These are phyloP conservation scores for Chloropsis hardwickii DNA, from an alignment of 2,113 vertebrate species.

Conservation along the genomic window DNA sequence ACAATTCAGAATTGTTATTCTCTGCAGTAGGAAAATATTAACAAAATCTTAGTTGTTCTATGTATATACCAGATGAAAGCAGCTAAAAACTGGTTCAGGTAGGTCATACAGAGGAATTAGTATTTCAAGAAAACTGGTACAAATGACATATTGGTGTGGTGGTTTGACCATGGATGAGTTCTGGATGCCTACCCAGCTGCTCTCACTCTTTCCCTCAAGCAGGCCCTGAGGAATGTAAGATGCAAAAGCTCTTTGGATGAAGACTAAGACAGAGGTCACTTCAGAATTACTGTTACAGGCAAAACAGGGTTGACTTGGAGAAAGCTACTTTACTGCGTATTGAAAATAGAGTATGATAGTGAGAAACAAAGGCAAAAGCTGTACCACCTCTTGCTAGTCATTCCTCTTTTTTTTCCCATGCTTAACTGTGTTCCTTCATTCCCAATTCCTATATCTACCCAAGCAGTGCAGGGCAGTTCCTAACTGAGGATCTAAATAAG, in stretches of 20 bases:
- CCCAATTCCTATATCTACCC: neutral
- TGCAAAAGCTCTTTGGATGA: neutral
- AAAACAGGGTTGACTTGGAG: neutral
- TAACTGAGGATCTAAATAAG: neutral
- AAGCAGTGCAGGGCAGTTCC: neutral
- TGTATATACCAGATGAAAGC: neutral
- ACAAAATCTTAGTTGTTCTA: neutral
- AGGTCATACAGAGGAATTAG: neutral
- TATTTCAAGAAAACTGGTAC: neutral
- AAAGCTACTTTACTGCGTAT: neutral
- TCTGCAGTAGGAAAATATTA: neutral
- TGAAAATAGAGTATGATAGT: neutral
- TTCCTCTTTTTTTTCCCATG: neutral
- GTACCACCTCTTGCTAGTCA: neutral
- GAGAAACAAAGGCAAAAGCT: neutral
- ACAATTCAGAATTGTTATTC: neutral
- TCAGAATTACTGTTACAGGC: neutral
- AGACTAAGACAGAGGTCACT: neutral
- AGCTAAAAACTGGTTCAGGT: neutral
- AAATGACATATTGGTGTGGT: neutral
- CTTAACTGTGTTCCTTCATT: neutral
- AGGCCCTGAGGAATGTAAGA: neutral
- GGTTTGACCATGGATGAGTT: neutral
- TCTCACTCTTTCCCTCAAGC: neutral
- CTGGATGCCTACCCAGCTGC: neutral